Conservation (phyloP, 2,797 vertebrate genomes). For the Anomalospiza imberbis region DNA sequence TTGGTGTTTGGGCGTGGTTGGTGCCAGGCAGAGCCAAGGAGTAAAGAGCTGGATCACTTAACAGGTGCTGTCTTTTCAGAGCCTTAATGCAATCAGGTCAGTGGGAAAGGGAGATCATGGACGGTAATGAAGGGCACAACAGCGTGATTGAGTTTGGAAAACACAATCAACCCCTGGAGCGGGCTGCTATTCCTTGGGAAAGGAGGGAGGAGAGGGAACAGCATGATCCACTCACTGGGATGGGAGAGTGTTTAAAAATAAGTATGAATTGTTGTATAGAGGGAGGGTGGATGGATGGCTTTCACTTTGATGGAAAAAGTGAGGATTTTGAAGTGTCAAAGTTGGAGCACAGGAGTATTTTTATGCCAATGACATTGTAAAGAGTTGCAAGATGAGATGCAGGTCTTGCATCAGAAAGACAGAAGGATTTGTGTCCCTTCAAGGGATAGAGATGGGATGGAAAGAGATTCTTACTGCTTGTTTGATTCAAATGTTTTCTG, state of each 20-base stretch:
- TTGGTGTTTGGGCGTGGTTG: background rate
- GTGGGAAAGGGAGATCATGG: background rate
- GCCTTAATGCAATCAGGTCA: background rate
- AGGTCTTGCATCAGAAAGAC: background rate
- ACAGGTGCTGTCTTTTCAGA: fast-evolving
- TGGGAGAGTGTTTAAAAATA: background rate
- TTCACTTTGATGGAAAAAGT: constrained; percentile 3
- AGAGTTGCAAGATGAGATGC: background rate
- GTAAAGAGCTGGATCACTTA: background rate
- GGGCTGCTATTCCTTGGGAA: background rate
- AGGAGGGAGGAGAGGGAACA: background rate
- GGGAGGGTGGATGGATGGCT: background rate
- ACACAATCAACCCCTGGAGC: background rate
- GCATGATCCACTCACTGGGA: fast-evolving
- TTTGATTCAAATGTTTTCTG: background rate
- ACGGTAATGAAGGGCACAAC: background rate
- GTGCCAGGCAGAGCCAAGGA: background rate
- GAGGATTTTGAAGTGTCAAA: background rate
- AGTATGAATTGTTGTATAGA: background rate
- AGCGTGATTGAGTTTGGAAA: background rate
- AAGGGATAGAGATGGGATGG: background rate
- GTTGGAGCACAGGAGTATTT: background rate
- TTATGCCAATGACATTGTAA: background rate
- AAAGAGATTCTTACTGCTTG: background rate
- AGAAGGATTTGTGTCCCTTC: background rate